Conservation (phyloP, 1,140 invertebrate genomes). For the honey bee (Apis mellifera) region Amel_HAv3.1 CM009937.2:1682501-1683000, state of each 20-base stretch:
- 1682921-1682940: slow-evolving; percentile 29
- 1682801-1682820: too few species aligned
- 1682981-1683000: slow-evolving; percentile 22
- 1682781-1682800: too few species aligned
- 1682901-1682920: slow-evolving; percentile 5
- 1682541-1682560: not conserved
- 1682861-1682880: not conserved
- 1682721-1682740: too few species aligned
- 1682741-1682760: too few species aligned
- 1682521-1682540: not conserved
- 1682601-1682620: not conserved
- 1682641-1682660: not conserved
- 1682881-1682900: not conserved
- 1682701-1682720: too few species aligned
- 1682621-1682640: not conserved
- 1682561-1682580: not conserved
- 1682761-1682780: too few species aligned
- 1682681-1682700: too few species aligned
- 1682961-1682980: slow-evolving; percentile 43
- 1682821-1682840: too few species aligned
- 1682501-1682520: not conserved
- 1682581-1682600: slow-evolving; percentile 2
- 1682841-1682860: not conserved
- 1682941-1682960: slow-evolving; percentile 27
- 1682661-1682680: too few species aligned